Evolutionary conservation across 2,113 vertebrate species (phyloP).

Genomic region (Mustelus asterias): DNA sequence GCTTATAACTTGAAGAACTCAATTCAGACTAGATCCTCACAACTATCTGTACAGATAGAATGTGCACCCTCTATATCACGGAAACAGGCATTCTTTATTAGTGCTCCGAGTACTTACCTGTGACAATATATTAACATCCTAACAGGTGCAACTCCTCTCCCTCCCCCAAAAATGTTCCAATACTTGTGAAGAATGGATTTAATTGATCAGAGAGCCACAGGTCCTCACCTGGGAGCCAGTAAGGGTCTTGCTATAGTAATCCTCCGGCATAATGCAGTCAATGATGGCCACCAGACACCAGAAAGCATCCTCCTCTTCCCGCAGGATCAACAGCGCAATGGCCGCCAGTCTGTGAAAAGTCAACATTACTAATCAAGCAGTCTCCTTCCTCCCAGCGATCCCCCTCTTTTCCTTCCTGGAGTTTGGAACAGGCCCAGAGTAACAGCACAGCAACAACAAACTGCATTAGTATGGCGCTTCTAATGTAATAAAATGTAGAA

Average conservation of each 20-base stretch:
- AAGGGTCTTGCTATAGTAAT: slow-evolving; percentile 84
- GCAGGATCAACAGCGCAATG: slow-evolving; percentile 75
- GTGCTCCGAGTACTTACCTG: neutral
- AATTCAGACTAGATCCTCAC: neutral
- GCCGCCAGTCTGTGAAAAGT: slow-evolving; percentile 71
- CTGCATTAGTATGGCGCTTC: neutral
- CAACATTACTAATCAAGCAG: neutral
- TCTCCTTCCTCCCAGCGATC: neutral
- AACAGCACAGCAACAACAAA: neutral
- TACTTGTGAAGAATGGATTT: neutral
- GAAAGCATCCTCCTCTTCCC: slow-evolving; percentile 84
- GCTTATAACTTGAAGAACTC: neutral
- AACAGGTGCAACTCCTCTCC: neutral
- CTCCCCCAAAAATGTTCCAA: neutral
- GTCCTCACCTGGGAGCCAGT: slow-evolving; percentile 77
- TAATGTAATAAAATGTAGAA: neutral
- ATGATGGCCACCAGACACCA: slow-evolving; percentile 86
- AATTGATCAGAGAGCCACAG: neutral
- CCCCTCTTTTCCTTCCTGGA: neutral
- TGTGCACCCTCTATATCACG: neutral
- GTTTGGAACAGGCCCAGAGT: neutral
- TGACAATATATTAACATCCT: neutral
- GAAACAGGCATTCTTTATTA: neutral
- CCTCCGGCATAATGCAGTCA: slow-evolving; percentile 79
- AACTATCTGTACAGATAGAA: neutral